Evolutionary conservation across 2,797 vertebrate species (phyloP).

Genomic region (Chelon auratus): DNA sequence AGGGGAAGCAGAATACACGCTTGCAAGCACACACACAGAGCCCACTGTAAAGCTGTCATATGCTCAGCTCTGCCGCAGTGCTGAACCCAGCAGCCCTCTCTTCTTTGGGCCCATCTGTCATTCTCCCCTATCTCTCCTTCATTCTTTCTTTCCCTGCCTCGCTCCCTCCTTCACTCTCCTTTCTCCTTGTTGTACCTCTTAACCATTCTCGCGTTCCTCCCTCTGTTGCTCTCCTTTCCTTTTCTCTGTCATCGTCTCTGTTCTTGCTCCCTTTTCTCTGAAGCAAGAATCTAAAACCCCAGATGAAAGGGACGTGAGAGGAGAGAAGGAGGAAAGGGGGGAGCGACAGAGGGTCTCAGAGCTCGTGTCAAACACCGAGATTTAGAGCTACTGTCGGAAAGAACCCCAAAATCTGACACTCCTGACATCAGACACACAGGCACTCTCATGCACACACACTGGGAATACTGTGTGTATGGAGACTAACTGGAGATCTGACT

Average conservation of each 20-base stretch:
- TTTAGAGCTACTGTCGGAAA: constrained; percentile 44
- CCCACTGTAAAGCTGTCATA: constrained; percentile 75
- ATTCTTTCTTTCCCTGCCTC: constrained; percentile 6
- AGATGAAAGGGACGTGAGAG: constrained; percentile 39
- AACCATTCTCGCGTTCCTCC: constrained; percentile 26
- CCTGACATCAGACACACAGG: constrained; percentile 49
- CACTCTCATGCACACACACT: constrained; percentile 16
- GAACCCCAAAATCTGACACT: constrained; percentile 45
- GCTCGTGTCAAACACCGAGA: constrained; percentile 63
- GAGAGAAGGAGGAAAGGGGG: constrained; percentile 10
- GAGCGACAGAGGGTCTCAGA: constrained; percentile 39
- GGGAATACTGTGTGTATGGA: constrained; percentile 29
- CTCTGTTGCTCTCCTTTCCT: not conserved
- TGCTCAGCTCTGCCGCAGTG: constrained; percentile 74
- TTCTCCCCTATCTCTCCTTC: constrained; percentile 44
- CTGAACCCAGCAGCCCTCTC: constrained; percentile 75
- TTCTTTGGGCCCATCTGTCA: constrained; percentile 78
- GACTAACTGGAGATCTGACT: constrained; percentile 4
- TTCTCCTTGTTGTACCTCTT: constrained; percentile 54
- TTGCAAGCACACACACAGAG: constrained; percentile 30
- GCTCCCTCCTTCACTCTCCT: constrained; percentile 10
- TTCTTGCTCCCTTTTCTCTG: constrained; percentile 19
- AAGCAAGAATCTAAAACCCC: constrained; percentile 44
- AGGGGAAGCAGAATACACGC: constrained; percentile 24
- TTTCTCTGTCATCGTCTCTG: constrained; percentile 6